Evolutionary conservation across 2,888 invertebrate species (phyloP).

Genomic region (Scaeva pyrastri): DNA sequence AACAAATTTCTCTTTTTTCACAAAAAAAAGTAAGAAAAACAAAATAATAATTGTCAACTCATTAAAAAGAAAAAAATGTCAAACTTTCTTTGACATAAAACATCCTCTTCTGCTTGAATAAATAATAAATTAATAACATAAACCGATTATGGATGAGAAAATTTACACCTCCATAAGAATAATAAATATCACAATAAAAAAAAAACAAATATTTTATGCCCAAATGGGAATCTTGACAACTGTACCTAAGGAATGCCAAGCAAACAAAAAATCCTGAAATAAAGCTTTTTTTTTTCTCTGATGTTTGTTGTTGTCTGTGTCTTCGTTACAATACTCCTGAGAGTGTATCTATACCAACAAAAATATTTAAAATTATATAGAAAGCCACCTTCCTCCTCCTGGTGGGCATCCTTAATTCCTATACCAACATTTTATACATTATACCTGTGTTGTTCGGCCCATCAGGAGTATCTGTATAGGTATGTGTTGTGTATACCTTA

Average conservation of each 20-base stretch:
- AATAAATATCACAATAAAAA: slow-evolving; percentile 12
- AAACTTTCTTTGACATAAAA: not conserved
- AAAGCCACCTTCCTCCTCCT: slow-evolving; percentile 14
- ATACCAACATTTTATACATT: not conserved
- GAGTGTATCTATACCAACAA: not conserved
- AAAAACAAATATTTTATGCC: not conserved
- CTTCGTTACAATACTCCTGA: not conserved
- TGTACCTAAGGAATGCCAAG: slow-evolving; percentile 3
- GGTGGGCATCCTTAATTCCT: not conserved
- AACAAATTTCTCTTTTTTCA: not conserved
- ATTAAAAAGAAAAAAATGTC: not conserved
- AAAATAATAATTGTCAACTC: not conserved
- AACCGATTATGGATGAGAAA: slow-evolving; percentile 16
- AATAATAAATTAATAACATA: slow-evolving; percentile 20
- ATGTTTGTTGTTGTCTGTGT: too few relatives aligned
- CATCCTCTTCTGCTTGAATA: not conserved
- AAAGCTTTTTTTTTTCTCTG: slow-evolving; percentile 16
- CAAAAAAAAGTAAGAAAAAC: not conserved
- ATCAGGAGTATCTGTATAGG: too few relatives aligned
- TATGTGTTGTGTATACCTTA: not conserved
- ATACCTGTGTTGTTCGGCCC: too few relatives aligned
- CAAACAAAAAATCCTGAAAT: not conserved
- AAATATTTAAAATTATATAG: not conserved
- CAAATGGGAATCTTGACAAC: slow-evolving; percentile 23
- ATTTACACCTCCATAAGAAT: slow-evolving; percentile 16